Evolutionary conservation across 2,888 invertebrate genomes (phyloP).

Genomic region (Quadroppia sp.): DNA sequence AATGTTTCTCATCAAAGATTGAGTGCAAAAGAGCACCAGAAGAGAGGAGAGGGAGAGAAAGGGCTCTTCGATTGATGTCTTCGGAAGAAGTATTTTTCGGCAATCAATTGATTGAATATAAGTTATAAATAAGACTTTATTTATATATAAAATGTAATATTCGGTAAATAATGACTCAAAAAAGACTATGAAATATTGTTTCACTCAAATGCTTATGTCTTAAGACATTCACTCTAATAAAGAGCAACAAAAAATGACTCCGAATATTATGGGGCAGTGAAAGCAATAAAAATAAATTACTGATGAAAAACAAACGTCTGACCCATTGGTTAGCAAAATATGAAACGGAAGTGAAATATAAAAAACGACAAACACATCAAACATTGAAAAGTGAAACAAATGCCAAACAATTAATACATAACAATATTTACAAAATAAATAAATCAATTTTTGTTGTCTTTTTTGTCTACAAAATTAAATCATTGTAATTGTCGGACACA

Average conservation of each 20-base stretch:
- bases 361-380: neutral
- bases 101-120: too few relatives aligned
- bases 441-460: neutral
- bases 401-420: neutral
- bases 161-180: too few relatives aligned
- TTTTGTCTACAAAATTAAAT: neutral
- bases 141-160: too few relatives aligned
- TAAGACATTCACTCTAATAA: too few relatives aligned
- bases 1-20: neutral
- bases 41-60: too few relatives aligned
- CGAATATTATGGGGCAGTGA: neutral
- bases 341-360: neutral
- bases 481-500: neutral
- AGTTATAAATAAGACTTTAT: too few relatives aligned
- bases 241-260: too few relatives aligned
- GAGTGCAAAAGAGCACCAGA: neutral
- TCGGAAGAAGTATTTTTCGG: too few relatives aligned
- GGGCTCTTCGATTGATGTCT: too few relatives aligned
- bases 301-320: neutral
- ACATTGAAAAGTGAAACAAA: neutral
- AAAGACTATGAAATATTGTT: too few relatives aligned
- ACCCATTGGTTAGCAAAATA: neutral
- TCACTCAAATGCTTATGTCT: too few relatives aligned
- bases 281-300: neutral
- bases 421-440: conserved; percentile 2